Evolutionary conservation across 2,888 invertebrate genomes (phyloP), one percentile per base, ranked within the genome.

Genomic region (Epinotia demarniana): DNA sequence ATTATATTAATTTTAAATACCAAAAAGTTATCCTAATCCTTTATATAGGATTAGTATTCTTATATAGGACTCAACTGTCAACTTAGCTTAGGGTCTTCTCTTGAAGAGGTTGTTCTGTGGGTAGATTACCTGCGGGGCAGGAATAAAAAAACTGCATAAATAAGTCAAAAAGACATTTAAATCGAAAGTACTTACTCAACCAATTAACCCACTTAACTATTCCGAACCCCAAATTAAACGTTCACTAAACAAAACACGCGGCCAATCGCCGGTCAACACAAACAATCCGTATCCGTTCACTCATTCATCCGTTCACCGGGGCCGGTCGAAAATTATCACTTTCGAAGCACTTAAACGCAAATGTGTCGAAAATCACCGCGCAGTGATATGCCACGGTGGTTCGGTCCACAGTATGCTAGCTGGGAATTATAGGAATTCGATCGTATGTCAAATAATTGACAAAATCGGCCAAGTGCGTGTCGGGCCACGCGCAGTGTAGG

Each of bases 281-380:
- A 69, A 69, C 74, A 69, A 69, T 74, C 63, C 69, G 39, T 58
- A 33, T 12, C 33, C 53, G 64, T 64, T 66, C 72, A 64, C 58
- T 72, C 72, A 67, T 67, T 67, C 71, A 63, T 72, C 60, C 67
- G 23, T 62, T 74, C 63, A 12, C 53, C 64, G 72, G 53, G 62
- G n/a, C 62, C 57, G 74, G 57, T 72, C 64, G 72, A 71, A 75
- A 75, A 75, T 75, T 75, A 75, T 75, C 75, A 75, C 75, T 75
- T 74, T 74, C 71, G 53, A 19, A 70, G 75, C 75, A 75, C 75
- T 75, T 75, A 66, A 71, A 71, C 66, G 71, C 71, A 75, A 74
- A 75, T 75, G 75, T 75, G 70, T 75, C 66, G 75, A 75, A 75
- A 75, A 71, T 70, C 69, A 70, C 69, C 57, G 63, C 73, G 68